A percentile compares a stretch with the other conserved stretches of the same genome.
Conservation (phyloP, 1,140 invertebrate species). For the Hylaeus anthracinus region DNA sequence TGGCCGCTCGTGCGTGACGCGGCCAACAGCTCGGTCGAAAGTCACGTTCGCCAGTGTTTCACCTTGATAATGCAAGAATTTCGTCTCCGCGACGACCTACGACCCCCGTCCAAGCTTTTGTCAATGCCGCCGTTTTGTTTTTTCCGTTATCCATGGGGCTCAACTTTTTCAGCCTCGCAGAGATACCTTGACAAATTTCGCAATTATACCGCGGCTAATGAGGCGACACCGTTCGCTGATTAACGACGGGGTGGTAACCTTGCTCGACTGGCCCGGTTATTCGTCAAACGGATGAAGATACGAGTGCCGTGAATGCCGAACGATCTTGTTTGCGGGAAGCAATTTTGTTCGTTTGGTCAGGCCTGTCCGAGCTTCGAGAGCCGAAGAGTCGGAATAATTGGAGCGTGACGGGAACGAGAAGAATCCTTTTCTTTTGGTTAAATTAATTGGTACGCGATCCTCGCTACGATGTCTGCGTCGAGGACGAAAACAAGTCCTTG, state of each 20-base stretch:
- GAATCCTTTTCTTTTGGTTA: conserved; percentile 1
- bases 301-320: conserved; percentile 1
- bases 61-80: conserved; percentile 63
- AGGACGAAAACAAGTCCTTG: too few species aligned
- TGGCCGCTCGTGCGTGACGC: conserved; percentile 59
- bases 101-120: neutral
- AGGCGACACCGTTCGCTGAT: conserved; percentile 6
- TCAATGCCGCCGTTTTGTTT: neutral
- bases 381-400: neutral
- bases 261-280: conserved; percentile 19
- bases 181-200: conserved; percentile 23
- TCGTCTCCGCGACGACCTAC: conserved; percentile 33
- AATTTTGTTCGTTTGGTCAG: conserved; percentile 11
- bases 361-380: neutral
- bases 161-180: neutral
- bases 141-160: neutral
- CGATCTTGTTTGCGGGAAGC: neutral
- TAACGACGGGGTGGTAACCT: neutral
- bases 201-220: conserved; percentile 24
- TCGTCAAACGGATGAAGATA: conserved; percentile 19
- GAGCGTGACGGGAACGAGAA: neutral
- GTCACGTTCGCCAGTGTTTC: conserved; percentile 59
- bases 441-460: conserved; percentile 14
- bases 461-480: too few species aligned
- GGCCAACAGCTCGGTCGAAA: conserved; percentile 53